Conservation (phyloP, 2,113 vertebrate species). For the Acrocephalus arundinaceus region DNA sequence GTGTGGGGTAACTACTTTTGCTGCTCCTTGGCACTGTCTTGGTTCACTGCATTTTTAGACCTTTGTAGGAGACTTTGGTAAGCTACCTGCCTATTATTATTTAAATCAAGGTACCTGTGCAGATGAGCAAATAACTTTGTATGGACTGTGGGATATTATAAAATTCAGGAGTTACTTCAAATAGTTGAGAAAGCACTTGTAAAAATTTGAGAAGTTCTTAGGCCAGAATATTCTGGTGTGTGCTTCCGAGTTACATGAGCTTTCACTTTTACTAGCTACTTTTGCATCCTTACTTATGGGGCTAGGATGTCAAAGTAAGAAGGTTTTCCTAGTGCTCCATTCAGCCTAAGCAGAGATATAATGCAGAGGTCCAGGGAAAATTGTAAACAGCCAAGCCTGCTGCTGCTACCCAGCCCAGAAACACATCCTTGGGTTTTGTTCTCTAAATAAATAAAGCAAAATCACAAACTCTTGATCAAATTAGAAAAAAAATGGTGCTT, state of each 20-base stretch:
- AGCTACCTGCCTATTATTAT: neutral
- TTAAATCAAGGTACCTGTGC: neutral
- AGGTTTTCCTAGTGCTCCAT: neutral
- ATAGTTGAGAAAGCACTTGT: neutral
- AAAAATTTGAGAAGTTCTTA: neutral
- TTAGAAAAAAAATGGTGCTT: neutral
- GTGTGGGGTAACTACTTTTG: neutral
- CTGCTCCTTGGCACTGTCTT: neutral
- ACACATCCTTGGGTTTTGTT: neutral
- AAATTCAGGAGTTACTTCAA: neutral
- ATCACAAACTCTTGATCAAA: neutral
- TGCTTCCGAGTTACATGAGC: accelerated
- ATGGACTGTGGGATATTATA: accelerated
- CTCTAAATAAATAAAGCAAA: neutral
- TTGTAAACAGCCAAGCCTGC: neutral
- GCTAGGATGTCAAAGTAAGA: neutral
- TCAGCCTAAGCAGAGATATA: neutral
- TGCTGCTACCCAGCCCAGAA: neutral
- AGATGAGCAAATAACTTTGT: neutral
- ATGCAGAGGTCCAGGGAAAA: neutral
- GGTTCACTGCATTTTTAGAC: neutral
- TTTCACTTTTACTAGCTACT: neutral
- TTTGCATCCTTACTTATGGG: neutral
- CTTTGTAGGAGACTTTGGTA: neutral
- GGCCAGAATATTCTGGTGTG: neutral